Base-by-base conservation (phyloP, 2,888 invertebrate species). In the Drosophila antonietae region DNA sequence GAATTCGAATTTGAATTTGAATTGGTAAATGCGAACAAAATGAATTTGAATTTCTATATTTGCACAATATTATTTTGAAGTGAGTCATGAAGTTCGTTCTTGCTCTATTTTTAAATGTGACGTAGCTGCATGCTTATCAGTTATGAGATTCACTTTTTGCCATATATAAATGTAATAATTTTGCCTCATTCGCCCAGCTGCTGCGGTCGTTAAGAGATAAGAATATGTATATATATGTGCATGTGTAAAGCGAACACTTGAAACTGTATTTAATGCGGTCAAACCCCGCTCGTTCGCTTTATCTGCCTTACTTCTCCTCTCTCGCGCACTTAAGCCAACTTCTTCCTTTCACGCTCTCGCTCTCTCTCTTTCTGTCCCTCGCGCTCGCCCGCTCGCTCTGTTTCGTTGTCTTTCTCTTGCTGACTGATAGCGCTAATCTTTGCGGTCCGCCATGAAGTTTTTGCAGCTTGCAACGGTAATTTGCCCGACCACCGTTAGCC, bases 381-480 rank as follows among this genome's bases (percentile, higher is more conserved):
- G 14, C n/a, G 39, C 55, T 37, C 18, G 31, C 15, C 33, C 20
- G 3, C 12, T 41, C 2, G 1, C 37, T 15, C 20, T 56, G 14
- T 23, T 10, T 59, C 20, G 57, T 14, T 61, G 44, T 23, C 39
- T 14, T 20, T 31, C 23, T 31, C 23, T n/a, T 14, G 15, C 49
- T 23, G 20, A 56, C 72, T 61, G 71, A 69, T 68, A 60, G 75
- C 69, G 86, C 82, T 83, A 80, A 88, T 88, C 83, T 74, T 74
- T 78, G 80, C 61, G 63, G 77, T 43, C 63, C 53, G 58, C 23
- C 41, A 35, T 56, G 59, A 73, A 78, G 72, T 80, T 59, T 43
- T 86, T 86, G 73, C 73, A 72, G 87, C 68, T 80, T 75, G 84
- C 87, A 80, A 80, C 73, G 87, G 89, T 78, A 83, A 83, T 86